Conservation (phyloP, 1,140 invertebrate species). For the Listronotus bonariensis region DNA sequence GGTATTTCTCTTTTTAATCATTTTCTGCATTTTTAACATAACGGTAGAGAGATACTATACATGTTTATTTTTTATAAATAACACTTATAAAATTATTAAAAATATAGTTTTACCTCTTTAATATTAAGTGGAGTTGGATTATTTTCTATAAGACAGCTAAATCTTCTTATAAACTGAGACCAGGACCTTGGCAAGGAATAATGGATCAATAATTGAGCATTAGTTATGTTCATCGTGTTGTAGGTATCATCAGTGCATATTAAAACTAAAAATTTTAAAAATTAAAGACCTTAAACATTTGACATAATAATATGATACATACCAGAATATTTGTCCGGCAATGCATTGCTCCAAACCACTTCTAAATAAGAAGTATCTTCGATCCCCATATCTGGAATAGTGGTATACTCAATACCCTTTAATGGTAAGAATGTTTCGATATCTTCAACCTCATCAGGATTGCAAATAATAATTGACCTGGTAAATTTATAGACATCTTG, state of each 20-base stretch:
- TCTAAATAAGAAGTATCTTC: slow-evolving; percentile 43
- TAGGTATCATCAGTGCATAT: slow-evolving; percentile 47
- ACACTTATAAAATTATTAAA: background rate
- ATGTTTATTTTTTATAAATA: no score
- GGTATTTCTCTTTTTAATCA: no score
- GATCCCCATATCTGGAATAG: slow-evolving; percentile 25
- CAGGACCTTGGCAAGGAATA: slow-evolving; percentile 48
- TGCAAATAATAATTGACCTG: slow-evolving; percentile 48
- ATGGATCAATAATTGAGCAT: slow-evolving; percentile 44
- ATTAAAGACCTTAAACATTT: no score
- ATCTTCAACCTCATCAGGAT: slow-evolving; percentile 42
- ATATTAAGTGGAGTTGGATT: slow-evolving; percentile 39
- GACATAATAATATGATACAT: no score
- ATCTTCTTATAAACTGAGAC: slow-evolving; percentile 46
- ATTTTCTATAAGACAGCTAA: slow-evolving; percentile 45
- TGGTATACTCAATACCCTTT: slow-evolving; percentile 40
- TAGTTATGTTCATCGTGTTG: slow-evolving; percentile 39
- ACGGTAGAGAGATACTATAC: no score
- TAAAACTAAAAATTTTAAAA: slow-evolving; percentile 42
- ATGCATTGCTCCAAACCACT: slow-evolving; percentile 35
- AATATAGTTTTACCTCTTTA: slow-evolving; percentile 30
- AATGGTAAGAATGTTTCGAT: slow-evolving; percentile 35
- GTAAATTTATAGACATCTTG: slow-evolving; percentile 40
- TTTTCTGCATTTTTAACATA: no score
- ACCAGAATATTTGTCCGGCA: slow-evolving; percentile 43